Evolutionary conservation across 2,888 invertebrate species (phyloP).

Genomic region (Neuroscelio doddi): DNA sequence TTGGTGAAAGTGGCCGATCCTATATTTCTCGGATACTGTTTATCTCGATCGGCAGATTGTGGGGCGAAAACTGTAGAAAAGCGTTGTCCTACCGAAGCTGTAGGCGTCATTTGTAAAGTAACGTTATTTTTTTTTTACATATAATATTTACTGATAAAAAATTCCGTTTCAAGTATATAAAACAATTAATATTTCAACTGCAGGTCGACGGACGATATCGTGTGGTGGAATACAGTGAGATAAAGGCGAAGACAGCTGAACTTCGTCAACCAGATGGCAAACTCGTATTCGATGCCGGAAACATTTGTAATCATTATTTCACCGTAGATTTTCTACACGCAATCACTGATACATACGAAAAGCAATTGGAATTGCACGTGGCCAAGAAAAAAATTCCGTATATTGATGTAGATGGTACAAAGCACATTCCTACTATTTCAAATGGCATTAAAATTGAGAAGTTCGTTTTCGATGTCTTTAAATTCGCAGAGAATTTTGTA

Average conservation of each 20-base stretch:
- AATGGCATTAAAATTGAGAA: slow-evolving; percentile 99
- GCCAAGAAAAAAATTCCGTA: slow-evolving; percentile 98
- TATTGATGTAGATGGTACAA: slow-evolving; percentile 81
- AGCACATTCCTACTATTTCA: slow-evolving; percentile 83
- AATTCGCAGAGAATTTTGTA: slow-evolving; percentile 91
- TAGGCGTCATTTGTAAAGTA: slow-evolving; percentile 91
- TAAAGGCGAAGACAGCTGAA: slow-evolving; percentile 90
- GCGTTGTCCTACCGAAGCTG: slow-evolving; percentile 90
- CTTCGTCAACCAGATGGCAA: slow-evolving; percentile 83
- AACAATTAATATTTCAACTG: not conserved
- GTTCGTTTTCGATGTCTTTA: slow-evolving; percentile 99
- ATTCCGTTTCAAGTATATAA: no score
- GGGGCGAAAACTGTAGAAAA: slow-evolving; percentile 98
- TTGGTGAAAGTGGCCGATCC: slow-evolving; percentile 98
- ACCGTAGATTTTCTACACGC: slow-evolving; percentile 86
- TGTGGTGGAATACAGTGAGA: slow-evolving; percentile 98
- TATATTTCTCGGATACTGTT: slow-evolving; percentile 94
- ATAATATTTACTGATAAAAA: no score
- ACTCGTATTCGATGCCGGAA: slow-evolving; percentile 94
- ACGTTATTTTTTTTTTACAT: not conserved
- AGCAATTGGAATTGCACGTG: slow-evolving; percentile 89
- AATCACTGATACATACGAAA: slow-evolving; percentile 82
- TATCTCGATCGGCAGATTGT: slow-evolving; percentile 91
- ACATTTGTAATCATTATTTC: slow-evolving; percentile 99
- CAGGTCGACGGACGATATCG: slow-evolving; percentile 89